Conservation (phyloP, 2,888 invertebrate species). For the Morpho helenor region DNA sequence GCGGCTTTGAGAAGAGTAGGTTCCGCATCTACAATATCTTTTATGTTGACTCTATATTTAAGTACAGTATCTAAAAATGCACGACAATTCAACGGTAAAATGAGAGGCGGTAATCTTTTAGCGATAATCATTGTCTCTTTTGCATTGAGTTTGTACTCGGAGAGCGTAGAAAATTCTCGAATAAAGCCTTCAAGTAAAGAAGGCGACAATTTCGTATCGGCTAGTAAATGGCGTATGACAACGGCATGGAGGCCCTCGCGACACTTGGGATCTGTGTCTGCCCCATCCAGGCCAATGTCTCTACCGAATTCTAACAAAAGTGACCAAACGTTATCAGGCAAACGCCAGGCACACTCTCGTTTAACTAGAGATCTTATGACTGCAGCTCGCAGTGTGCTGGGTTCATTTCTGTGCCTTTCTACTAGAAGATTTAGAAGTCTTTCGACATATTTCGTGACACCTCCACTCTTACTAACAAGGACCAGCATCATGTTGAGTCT, state of each 20-base stretch:
- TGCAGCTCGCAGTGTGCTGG: constrained; percentile 48
- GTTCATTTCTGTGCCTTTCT: constrained; percentile 46
- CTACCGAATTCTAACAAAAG: constrained; percentile 43
- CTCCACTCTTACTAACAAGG: constrained; percentile 57
- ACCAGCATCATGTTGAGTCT: constrained; percentile 56
- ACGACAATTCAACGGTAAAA: constrained; percentile 33
- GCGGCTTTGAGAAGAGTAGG: constrained; percentile 33
- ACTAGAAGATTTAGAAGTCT: constrained; percentile 41
- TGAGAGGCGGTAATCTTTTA: constrained; percentile 29
- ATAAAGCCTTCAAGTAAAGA: constrained; percentile 38
- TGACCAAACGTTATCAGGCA: constrained; percentile 44
- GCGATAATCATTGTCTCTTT: constrained; percentile 37
- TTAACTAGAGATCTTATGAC: constrained; percentile 54
- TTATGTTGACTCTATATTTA: constrained; percentile 35
- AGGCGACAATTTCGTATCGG: constrained; percentile 26
- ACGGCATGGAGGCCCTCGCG: constrained; percentile 54
- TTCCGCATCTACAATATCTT: constrained; percentile 32
- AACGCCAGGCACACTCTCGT: constrained; percentile 50
- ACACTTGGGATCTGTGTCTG: constrained; percentile 38
- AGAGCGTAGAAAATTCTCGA: constrained; percentile 40
- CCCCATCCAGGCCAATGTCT: constrained; percentile 53
- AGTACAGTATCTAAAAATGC: constrained; percentile 39
- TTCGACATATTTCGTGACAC: constrained; percentile 39
- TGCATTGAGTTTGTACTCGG: constrained; percentile 40
- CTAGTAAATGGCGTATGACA: constrained; percentile 44